phyloP scores from a whole-genome alignment of 2,888 invertebrate species.

The Entomobrya proxima region DNA sequence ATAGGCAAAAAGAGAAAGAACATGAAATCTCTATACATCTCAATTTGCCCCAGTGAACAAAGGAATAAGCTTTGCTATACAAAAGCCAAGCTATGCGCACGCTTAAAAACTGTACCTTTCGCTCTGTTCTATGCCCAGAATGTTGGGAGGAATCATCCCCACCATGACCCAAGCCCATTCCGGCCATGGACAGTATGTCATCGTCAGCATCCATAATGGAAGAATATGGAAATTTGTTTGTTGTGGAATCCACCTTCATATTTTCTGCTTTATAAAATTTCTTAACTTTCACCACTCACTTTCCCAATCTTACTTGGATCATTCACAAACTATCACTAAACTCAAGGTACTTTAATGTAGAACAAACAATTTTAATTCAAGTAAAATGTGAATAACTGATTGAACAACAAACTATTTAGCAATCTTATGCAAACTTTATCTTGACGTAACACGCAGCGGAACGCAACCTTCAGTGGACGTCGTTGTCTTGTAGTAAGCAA shows the following conservation, averaged over 20 bases:
- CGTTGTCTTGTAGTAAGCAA: background rate
- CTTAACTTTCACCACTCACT: slow-evolving; percentile 26
- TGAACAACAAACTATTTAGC: background rate
- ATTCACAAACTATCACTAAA: background rate
- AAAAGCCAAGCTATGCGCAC: too few species aligned
- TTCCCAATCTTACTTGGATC: background rate
- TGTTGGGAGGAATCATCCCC: slow-evolving; percentile 43
- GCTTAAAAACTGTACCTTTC: slow-evolving; percentile 66
- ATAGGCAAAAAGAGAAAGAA: slow-evolving; percentile 77
- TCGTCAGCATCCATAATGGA: slow-evolving; percentile 53
- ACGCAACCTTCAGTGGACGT: too few species aligned
- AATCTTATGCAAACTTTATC: background rate
- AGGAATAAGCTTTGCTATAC: background rate
- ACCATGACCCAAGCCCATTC: slow-evolving; percentile 33
- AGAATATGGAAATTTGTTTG: slow-evolving; percentile 51
- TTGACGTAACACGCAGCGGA: slow-evolving; percentile 18
- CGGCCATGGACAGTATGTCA: slow-evolving; percentile 42
- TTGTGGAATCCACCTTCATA: slow-evolving; percentile 70
- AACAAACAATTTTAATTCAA: background rate
- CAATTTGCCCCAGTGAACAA: background rate
- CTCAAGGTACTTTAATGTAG: background rate
- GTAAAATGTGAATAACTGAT: background rate
- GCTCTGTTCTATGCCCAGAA: slow-evolving; percentile 55
- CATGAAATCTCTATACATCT: background rate
- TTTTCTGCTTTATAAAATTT: slow-evolving; percentile 28